A percentile compares a stretch with the other conserved stretches of the same genome.
These are phyloP conservation scores for Eretmochelys imbricata DNA, from an alignment of 2,113 vertebrate genomes.

Conservation along the genomic window DNA sequence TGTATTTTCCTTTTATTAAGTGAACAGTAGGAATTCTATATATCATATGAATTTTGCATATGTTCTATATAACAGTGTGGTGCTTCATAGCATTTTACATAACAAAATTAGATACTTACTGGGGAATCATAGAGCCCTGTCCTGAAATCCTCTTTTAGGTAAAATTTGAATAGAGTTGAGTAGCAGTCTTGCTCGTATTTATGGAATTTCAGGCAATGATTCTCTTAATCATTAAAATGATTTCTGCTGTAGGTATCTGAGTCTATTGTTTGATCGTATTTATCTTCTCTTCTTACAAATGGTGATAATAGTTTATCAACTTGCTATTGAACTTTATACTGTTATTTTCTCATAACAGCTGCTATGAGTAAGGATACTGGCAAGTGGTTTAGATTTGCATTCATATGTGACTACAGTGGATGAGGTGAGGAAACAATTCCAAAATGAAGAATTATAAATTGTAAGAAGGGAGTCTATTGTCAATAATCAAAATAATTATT, in stretches of 20 bases:
- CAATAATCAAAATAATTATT: slow-evolving; percentile 77
- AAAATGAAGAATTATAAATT: slow-evolving; percentile 72
- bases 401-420: slow-evolving; percentile 56
- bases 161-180: neutral
- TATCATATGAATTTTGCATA: neutral
- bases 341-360: slow-evolving; percentile 57
- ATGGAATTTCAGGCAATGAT: neutral
- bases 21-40: neutral
- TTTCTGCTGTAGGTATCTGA: neutral
- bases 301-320: slow-evolving; percentile 33
- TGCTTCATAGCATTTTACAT: neutral
- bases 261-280: neutral
- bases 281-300: neutral
- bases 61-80: neutral
- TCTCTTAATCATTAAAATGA: neutral
- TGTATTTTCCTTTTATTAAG: neutral
- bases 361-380: slow-evolving; percentile 42
- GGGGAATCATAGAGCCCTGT: neutral
- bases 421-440: slow-evolving; percentile 61
- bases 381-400: slow-evolving; percentile 55
- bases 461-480: slow-evolving; percentile 65
- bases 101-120: neutral
- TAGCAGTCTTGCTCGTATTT: neutral
- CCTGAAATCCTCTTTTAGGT: neutral
- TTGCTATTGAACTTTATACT: slow-evolving; percentile 47